phyloP scores from a whole-genome alignment of 2,113 vertebrate genomes.

The Garra rufa region DNA sequence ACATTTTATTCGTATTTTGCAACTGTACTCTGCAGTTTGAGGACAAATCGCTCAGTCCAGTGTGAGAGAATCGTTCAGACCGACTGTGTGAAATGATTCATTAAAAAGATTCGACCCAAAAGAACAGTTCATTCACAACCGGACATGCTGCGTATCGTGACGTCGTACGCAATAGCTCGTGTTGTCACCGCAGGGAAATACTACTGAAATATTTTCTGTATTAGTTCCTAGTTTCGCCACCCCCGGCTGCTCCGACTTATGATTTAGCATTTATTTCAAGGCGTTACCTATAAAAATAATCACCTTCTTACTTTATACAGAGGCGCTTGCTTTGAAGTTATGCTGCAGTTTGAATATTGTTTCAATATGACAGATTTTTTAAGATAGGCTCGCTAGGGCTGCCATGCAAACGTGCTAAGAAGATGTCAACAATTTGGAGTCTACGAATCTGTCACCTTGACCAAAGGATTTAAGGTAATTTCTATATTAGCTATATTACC shows the following conservation, averaged over 20 bases:
- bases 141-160: neutral
- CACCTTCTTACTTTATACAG: neutral
- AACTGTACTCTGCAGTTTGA: too few species aligned
- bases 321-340: neutral
- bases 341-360: neutral
- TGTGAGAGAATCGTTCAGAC: neutral
- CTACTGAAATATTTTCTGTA: neutral
- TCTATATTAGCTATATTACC: neutral
- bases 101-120: neutral
- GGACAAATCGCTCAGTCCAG: neutral
- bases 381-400: neutral
- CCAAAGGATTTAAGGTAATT: neutral
- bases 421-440: conserved; percentile 22
- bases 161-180: conserved; percentile 23
- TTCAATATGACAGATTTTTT: neutral
- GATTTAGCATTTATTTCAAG: neutral
- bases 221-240: neutral
- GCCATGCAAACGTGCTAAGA: neutral
- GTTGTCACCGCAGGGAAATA: conserved; percentile 21
- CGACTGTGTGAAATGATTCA: neutral
- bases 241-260: neutral
- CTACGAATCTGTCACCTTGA: neutral
- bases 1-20: neutral
- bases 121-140: neutral
- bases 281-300: neutral